Conservation (phyloP, 2,797 vertebrate genomes). For the Gambelia wislizenii region DNA sequence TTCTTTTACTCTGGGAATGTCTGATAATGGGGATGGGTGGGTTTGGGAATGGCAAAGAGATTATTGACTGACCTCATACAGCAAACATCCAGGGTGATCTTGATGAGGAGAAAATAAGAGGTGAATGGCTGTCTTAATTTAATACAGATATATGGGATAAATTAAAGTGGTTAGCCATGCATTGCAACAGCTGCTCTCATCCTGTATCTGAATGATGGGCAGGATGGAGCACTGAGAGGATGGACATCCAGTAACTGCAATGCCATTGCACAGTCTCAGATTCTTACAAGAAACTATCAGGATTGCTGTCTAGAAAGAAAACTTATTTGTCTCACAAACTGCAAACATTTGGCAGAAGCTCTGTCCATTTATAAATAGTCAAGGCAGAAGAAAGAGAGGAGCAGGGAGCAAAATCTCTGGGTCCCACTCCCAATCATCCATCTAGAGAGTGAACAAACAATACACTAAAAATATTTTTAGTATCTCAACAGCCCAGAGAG, state of each 20-base stretch:
- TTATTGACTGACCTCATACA: neutral
- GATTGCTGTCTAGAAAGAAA: neutral
- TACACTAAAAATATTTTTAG: too few relatives aligned
- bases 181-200: neutral
- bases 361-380: neutral
- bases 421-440: too few relatives aligned
- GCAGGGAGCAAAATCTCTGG: too few relatives aligned
- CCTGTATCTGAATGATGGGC: neutral
- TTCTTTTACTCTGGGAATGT: neutral
- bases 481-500: too few relatives aligned
- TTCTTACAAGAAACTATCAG: too few relatives aligned
- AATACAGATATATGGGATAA: neutral
- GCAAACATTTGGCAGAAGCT: neutral
- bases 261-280: neutral
- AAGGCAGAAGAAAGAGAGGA: too few relatives aligned
- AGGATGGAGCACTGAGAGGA: neutral
- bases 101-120: neutral
- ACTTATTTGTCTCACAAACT: neutral
- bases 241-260: neutral
- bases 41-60: neutral
- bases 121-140: neutral
- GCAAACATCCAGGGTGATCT: neutral
- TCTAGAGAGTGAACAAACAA: too few relatives aligned
- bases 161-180: neutral
- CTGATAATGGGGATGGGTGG: too few relatives aligned